Base-by-base conservation (phyloP, 1,140 invertebrate genomes). In the Sminthurinus signatus region DNA sequence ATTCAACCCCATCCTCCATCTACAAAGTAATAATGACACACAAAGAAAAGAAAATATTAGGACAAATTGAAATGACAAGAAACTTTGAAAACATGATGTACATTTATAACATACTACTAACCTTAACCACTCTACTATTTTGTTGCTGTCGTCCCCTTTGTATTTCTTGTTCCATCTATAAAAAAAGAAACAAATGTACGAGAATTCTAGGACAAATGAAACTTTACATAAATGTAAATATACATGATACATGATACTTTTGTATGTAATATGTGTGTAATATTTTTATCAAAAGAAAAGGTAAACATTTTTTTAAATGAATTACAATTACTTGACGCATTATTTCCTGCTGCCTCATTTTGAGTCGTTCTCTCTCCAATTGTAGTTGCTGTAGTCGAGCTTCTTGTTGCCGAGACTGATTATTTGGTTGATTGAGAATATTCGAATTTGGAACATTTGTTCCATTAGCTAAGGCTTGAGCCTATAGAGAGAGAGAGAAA, bases 301-400 rank as follows among this genome's bases (percentile, higher is more conserved):
- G 21, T 12, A 15, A 23, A 50, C 8, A 12, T 50, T 62, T 57
- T 54, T 67, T n/a, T n/a, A n/a, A n/a, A n/a, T n/a, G n/a, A n/a
- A n/a, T n/a, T n/a, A n/a, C n/a, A n/a, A 68, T 68, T 78, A 90
- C 87, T 84, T 89, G 88, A 74, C 87, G 81, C 74, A 86, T 84
- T 72, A 95, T 91, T 79, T 94, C 91, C 75, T 90, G 88, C 76
- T 92, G 89, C 63, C 91, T 82, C 72, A 89, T 85, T 76, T 90
- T 89, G 56, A 95, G 80, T 66, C 85, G 83, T 75, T 94, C 91
- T 56, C 89, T 81, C 78, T 95, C 91, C 74, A 91, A 82, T 75
- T 93, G 87, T 58, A 95, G 76, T 60, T 88, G 88, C 72, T 91
- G 88, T 55, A 93, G 80, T 57, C 88, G 82, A 39, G 88, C 77